These are phyloP conservation scores for Campylomormyrus numenius DNA, from an alignment of 2,113 vertebrate species.

Conservation along the genomic window DNA sequence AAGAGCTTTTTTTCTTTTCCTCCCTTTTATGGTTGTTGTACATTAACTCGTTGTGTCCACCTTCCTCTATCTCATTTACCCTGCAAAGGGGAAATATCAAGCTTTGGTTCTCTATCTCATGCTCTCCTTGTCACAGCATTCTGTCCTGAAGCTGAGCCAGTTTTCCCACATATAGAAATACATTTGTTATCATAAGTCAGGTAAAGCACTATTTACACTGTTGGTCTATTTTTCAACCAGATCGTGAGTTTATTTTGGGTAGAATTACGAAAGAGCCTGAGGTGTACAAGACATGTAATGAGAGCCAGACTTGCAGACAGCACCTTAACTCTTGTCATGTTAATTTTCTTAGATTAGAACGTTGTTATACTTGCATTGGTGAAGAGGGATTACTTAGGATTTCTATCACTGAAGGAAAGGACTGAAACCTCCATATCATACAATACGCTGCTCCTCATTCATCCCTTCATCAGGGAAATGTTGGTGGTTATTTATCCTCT, in stretches of 20 bases:
- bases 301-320: background rate
- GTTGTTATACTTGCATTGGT: background rate
- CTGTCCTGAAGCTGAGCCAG: background rate
- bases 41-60: background rate
- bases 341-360: background rate
- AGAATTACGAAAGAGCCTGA: background rate
- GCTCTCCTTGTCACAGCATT: background rate
- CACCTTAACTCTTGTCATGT: background rate
- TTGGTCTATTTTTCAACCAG: background rate
- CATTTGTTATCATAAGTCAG: background rate
- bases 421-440: background rate
- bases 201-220: background rate
- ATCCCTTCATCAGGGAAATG: background rate
- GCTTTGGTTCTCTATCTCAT: background rate
- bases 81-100: background rate
- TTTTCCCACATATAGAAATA: background rate
- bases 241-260: background rate
- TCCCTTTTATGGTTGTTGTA: background rate
- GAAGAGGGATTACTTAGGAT: background rate
- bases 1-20: background rate
- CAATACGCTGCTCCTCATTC: background rate
- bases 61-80: background rate
- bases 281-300: background rate
- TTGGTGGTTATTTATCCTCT: background rate
- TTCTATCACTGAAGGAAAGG: background rate